Conservation (phyloP, 1,140 invertebrate species). For the Drosophila watanabei region DNA sequence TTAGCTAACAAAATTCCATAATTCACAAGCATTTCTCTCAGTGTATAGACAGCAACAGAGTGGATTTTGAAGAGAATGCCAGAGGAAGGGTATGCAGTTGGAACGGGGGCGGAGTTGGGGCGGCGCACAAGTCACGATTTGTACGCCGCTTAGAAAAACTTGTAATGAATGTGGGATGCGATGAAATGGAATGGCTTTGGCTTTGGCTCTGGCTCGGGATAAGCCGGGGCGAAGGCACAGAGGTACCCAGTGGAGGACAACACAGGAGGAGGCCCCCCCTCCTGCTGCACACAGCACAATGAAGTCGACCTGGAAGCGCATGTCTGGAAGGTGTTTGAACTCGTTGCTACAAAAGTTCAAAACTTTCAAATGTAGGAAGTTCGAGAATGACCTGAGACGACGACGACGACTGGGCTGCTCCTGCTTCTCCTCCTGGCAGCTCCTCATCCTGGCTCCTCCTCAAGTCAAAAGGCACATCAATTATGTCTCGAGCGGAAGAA, state of each 20-base stretch:
- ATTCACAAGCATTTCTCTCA: background rate
- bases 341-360: slow-evolving; percentile 54
- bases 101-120: slow-evolving; percentile 16
- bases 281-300: slow-evolving; percentile 31
- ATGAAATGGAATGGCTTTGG: slow-evolving; percentile 41
- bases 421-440: background rate
- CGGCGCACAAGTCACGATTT: slow-evolving; percentile 67
- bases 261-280: slow-evolving; percentile 13
- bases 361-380: slow-evolving; percentile 52
- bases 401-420: background rate
- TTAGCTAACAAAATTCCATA: background rate
- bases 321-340: slow-evolving; percentile 69
- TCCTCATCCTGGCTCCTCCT: background rate
- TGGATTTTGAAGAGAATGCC: slow-evolving; percentile 11
- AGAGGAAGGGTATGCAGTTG: background rate
- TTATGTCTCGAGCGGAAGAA: slow-evolving; percentile 31
- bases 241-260: slow-evolving; percentile 26
- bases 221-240: background rate
- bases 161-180: slow-evolving; percentile 68
- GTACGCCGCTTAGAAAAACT: slow-evolving; percentile 72
- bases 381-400: slow-evolving; percentile 41
- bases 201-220: slow-evolving; percentile 13
- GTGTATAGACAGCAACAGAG: slow-evolving; percentile 26
- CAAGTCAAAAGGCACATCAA: slow-evolving; percentile 8
- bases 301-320: slow-evolving; percentile 57